Base-by-base conservation (phyloP, 2,113 vertebrate genomes). In the Gambusia affinis region DNA sequence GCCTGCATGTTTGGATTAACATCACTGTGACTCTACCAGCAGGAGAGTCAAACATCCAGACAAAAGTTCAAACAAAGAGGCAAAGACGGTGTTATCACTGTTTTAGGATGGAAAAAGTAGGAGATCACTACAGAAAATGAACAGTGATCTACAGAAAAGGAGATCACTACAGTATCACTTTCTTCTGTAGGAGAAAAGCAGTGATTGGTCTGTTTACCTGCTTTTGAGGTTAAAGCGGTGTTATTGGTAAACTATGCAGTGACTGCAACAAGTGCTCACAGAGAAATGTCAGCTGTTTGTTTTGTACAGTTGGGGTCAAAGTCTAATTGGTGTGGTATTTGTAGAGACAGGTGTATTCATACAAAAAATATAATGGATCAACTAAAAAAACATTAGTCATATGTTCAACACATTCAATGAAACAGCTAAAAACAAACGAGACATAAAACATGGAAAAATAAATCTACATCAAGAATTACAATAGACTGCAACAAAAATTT, bases 1-100 rank as follows among this genome's bases (percentile, higher is more conserved):
- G 84, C 76, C 79, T 87, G 88, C 84, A 84, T 79, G 84, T 82
- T 81, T 80, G 79, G 66, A 79, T 88, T 82, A 86, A 39, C 77
- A 78, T 90, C 89, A 88, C 69, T 1, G 81, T 8, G 37, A 82
- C 76, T 63, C 70, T 7, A 57, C 6, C 85, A 73, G 79, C 81
- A 61, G 71, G 80, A 75, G 74, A 60, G 62, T 60, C 75, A 19
- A 24, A 42, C 28, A 7, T 73, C 42, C 70, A 61, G 31, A 85
- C 85, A 60, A 28, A 37, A 37, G 3, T 62, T 67, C 27, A 17
- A 33, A 30, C 29, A 63, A 67, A 47, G 33, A 33, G n/a, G 72
- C 28, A 42, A 64, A 63, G 15, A 78, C 62, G 22, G 5, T 57
- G 39, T 29, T 66, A 30, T 64, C 67, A 73, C 60, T 72, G 66